phyloP scores from a whole-genome alignment of 1,140 invertebrate genomes.

The Augochlora pura region DNA sequence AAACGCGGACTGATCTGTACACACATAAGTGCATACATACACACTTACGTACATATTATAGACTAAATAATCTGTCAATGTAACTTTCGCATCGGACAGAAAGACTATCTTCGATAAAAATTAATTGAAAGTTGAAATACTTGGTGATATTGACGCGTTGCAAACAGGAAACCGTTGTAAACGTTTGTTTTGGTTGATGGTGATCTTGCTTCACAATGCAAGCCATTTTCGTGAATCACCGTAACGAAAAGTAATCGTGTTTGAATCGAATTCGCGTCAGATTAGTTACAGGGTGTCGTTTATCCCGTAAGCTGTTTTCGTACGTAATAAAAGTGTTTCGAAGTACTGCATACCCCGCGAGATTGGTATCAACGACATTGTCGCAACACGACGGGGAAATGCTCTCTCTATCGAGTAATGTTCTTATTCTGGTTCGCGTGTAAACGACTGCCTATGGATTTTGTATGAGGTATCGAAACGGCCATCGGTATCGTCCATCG shows the following conservation, averaged over 20 bases:
- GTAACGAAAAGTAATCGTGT: conserved; percentile 64
- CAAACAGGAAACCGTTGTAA: not conserved
- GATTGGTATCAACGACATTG: not conserved
- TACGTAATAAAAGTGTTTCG: conserved; percentile 10
- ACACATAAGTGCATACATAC: too few species aligned
- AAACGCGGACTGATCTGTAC: conserved; percentile 32
- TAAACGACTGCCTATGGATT: conserved; percentile 51
- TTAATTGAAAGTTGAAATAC: conserved; percentile 16
- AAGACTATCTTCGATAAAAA: conserved; percentile 22
- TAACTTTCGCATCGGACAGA: conserved; percentile 40
- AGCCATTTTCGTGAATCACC: conserved; percentile 54
- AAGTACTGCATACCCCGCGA: not conserved
- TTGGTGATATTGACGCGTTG: not conserved
- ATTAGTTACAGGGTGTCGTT: conserved; percentile 40
- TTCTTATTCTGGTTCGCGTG: conserved; percentile 8
- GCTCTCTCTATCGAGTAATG: conserved; percentile 32
- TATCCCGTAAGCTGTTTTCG: conserved; percentile 29
- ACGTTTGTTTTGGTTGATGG: conserved; percentile 14
- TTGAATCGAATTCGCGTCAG: conserved; percentile 22
- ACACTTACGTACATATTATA: conserved; percentile 9
- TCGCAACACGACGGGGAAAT: conserved; percentile 6
- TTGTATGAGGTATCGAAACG: conserved; percentile 51
- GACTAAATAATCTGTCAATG: conserved; percentile 45
- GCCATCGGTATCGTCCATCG: conserved; percentile 45
- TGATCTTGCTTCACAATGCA: conserved; percentile 15